Evolutionary conservation across 2,888 invertebrate genomes (phyloP).

Genomic region (Liposcelis brunnea): DNA sequence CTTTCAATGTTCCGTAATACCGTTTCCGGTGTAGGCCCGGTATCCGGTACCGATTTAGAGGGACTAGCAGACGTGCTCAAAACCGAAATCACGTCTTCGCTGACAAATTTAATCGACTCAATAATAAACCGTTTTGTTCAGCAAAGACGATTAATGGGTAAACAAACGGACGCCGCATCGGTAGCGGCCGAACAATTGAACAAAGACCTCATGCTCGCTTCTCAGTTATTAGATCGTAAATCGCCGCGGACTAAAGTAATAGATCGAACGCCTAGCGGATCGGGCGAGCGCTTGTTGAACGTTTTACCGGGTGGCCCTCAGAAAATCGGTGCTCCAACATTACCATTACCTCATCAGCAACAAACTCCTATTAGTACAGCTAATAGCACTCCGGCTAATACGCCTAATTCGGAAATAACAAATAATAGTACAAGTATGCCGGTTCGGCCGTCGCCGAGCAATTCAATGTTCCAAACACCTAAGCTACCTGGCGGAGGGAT

Average conservation of each 20-base stretch:
- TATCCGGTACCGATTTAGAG: slow-evolving; percentile 65
- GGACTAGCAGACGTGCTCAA: slow-evolving; percentile 82
- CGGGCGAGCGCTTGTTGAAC: slow-evolving; percentile 6
- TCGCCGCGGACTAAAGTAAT: slow-evolving; percentile 62
- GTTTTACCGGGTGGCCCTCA: slow-evolving; percentile 9
- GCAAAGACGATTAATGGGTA: slow-evolving; percentile 55
- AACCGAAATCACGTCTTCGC: slow-evolving; percentile 68
- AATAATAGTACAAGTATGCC: slow-evolving; percentile 39
- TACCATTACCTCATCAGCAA: slow-evolving; percentile 22
- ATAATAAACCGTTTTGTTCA: slow-evolving; percentile 72
- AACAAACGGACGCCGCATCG: slow-evolving; percentile 60
- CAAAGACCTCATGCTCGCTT: slow-evolving; percentile 67
- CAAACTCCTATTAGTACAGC: slow-evolving; percentile 22
- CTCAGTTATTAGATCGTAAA: slow-evolving; percentile 65
- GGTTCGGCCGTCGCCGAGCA: slow-evolving; percentile 48
- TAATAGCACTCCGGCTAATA: slow-evolving; percentile 11
- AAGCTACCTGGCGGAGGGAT: slow-evolving; percentile 45
- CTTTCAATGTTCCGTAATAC: slow-evolving; percentile 57
- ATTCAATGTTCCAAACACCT: slow-evolving; percentile 67
- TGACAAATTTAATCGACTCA: slow-evolving; percentile 73
- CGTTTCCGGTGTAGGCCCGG: slow-evolving; percentile 43
- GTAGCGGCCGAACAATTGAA: slow-evolving; percentile 70
- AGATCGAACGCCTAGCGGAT: slow-evolving; percentile 34
- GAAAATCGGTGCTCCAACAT: slow-evolving; percentile 17
- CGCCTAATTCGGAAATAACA: slow-evolving; percentile 29